Evolutionary conservation across 2,113 vertebrate genomes (phyloP).

Genomic region (Psilopogon haemacephalus): DNA sequence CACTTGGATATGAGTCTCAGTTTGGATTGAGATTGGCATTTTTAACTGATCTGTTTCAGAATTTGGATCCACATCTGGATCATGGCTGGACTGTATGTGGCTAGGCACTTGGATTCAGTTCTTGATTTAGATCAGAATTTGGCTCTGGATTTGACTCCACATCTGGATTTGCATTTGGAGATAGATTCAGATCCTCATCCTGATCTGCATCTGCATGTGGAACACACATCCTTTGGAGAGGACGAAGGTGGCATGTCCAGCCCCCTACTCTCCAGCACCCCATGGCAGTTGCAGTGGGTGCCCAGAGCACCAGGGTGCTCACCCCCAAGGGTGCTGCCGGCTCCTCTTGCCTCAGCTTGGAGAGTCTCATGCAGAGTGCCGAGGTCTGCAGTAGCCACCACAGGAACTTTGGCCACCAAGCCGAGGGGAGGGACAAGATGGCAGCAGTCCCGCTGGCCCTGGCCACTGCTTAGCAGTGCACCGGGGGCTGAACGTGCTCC

Average conservation of each 20-base stretch:
- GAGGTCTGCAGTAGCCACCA: not conserved
- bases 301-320: not conserved
- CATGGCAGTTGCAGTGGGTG: not conserved
- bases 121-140: not conserved
- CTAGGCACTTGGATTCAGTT: not conserved
- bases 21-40: not conserved
- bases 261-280: not conserved
- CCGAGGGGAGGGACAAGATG: conserved; percentile 35
- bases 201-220: not conserved
- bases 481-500: conserved; percentile 42
- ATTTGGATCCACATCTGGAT: not conserved
- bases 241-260: not conserved
- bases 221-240: not conserved
- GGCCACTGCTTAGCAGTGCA: not conserved
- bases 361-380: not conserved
- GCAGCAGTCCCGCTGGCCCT: conserved; percentile 15
- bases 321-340: not conserved
- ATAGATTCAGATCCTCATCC: not conserved
- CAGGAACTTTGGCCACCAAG: not conserved
- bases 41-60: not conserved
- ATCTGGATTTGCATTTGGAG: not conserved
- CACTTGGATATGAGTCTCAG: not conserved
- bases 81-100: too few species aligned
- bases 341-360: not conserved
- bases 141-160: not conserved